These are phyloP conservation scores for Psittacula cyanocephala DNA, from an alignment of 2,113 vertebrate genomes.

Conservation along the genomic window DNA sequence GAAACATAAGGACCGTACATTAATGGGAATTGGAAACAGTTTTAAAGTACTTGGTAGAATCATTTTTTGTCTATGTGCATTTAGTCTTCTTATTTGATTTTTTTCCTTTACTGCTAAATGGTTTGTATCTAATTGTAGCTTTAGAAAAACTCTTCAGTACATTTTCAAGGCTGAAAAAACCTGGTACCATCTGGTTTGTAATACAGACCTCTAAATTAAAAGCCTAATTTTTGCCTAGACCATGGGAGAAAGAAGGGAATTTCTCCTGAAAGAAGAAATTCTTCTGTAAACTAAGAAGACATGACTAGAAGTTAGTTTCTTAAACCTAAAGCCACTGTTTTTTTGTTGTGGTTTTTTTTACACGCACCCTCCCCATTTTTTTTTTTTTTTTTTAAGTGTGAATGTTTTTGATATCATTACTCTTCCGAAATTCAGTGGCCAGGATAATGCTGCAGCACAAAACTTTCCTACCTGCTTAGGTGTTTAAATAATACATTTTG, in stretches of 20 bases:
- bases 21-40: background rate
- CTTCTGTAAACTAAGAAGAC: background rate
- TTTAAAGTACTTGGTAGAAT: background rate
- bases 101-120: background rate
- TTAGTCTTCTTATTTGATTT: background rate
- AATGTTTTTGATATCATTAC: background rate
- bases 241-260: background rate
- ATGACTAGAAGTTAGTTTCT: background rate
- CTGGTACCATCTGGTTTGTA: background rate
- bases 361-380: background rate
- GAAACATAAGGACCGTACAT: background rate
- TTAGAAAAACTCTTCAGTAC: background rate
- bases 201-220: background rate
- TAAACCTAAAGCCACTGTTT: background rate
- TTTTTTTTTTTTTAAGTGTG: too few relatives aligned
- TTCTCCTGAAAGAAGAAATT: background rate
- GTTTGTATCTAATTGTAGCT: background rate
- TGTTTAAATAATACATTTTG: background rate
- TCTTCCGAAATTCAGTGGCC: background rate
- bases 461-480: background rate
- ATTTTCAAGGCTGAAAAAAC: background rate
- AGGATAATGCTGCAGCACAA: background rate
- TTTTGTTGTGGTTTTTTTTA: background rate
- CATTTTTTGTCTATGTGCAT: fast-evolving
- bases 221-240: background rate